A percentile compares a stretch with the other conserved stretches of the same genome.
Conservation (phyloP, 2,888 invertebrate species). For the Choreutis nemorana region DNA sequence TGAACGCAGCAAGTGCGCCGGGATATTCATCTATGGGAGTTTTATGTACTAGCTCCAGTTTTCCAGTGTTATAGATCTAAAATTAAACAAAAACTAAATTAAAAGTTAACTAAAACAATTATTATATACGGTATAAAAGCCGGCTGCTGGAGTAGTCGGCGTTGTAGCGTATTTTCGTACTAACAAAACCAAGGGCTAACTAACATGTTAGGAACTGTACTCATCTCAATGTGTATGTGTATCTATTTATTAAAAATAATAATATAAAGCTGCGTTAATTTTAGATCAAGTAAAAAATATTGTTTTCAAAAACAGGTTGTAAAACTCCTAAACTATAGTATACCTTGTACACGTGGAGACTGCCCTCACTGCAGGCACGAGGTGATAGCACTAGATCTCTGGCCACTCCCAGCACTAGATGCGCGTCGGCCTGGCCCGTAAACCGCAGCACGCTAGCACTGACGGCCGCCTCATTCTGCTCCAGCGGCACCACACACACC, state of each 20-base stretch:
- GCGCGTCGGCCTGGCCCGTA: conserved; percentile 51
- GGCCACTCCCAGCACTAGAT: conserved; percentile 89
- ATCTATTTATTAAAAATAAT: no score
- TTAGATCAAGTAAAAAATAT: no score
- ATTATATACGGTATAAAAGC: no score
- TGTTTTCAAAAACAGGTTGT: no score
- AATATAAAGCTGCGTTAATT: no score
- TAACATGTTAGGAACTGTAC: no score
- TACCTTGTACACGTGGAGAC: conserved; percentile 85
- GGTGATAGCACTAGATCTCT: conserved; percentile 92
- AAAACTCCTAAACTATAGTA: no score
- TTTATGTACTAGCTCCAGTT: conserved; percentile 91
- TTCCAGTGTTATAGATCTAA: conserved; percentile 78
- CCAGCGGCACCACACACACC: conserved; percentile 78
- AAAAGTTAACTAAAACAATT: conserved; percentile 2
- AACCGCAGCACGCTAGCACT: conserved; percentile 87
- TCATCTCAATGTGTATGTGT: no score
- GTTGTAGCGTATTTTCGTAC: no score
- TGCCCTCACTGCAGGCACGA: conserved; percentile 81
- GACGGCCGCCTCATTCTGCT: conserved; percentile 97
- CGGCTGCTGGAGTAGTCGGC: no score
- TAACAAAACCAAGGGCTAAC: no score
- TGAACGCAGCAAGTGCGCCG: conserved; percentile 87
- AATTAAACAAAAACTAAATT: no score
- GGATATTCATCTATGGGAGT: conserved; percentile 94